phyloP scores from a whole-genome alignment of 1,140 invertebrate genomes.

The Trichonephila inaurata region DNA sequence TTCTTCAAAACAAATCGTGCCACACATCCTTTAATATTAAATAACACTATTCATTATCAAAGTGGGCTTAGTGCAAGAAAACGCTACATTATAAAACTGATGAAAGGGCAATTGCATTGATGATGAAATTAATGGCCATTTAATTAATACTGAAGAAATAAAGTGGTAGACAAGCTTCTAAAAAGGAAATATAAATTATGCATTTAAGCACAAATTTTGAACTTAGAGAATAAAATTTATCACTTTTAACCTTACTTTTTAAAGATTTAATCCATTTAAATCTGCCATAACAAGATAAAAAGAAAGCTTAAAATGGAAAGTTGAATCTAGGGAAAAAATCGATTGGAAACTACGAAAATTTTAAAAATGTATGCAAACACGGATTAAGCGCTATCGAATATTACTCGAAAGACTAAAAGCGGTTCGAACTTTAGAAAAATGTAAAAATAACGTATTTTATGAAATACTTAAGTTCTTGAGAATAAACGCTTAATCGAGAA shows the following conservation, averaged over 20 bases:
- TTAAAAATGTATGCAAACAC: conserved; percentile 2
- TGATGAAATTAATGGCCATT: no score
- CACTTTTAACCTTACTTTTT: background rate
- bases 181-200: background rate
- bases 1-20: no score
- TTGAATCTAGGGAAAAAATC: background rate
- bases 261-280: background rate
- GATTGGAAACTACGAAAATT: background rate
- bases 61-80: no score
- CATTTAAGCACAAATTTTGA: background rate
- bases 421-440: background rate
- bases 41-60: no score
- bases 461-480: background rate
- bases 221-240: background rate
- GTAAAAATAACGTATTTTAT: background rate
- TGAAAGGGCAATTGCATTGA: no score
- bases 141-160: no score
- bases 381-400: background rate
- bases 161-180: background rate
- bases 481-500: background rate
- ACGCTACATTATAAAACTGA: no score
- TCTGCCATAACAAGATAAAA: background rate
- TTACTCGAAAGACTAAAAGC: background rate
- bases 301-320: background rate
- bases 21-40: no score